Evolutionary conservation across 2,888 invertebrate genomes (phyloP), one percentile per base, ranked within the genome.

Genomic region (Nebria brevicollis): DNA sequence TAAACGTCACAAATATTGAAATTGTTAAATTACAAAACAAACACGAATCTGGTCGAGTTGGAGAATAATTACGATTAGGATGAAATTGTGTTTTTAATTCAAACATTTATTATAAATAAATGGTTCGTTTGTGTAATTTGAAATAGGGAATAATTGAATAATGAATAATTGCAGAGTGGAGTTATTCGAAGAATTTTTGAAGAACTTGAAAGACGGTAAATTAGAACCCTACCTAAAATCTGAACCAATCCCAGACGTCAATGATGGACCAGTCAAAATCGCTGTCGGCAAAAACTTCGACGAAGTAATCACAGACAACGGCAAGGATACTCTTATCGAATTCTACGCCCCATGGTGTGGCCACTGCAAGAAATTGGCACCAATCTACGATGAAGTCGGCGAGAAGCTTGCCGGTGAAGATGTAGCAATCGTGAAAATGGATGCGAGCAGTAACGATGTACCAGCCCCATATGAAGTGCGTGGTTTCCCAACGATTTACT

Each of bases 301-400:
- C 87, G 96, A 98, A 80, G 91, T 98, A 81, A 97, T 99, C 0
- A 94, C 93, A 1, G 95, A 99, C 88, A 95, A 96, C 85, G 95
- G 92, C 54, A 95, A 97, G 87, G 99, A 99, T 88, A 96, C 97
- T 2, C 92, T 99, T 70, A 93, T 99, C 85, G 99, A 99, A 90
- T 99, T 99, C 91, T 99, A 99, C 89, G 99, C 99, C 64, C 98
- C 98, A 0, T 99, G 98, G 98, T 98, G 98, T 89, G 98, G 99
- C 84, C 99, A 99, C 88, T 99, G 99, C 91, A 99, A 99, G 90
- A 96, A 96, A 89, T 92, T 99, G 74, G 92, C 96, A 1, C 99
- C 99, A 25, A 92, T 96, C 78, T 99, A 93, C 90, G 98, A 98
- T 82, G 98, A 99, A 89, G 91, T 99, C 54, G 99, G 96, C 66